Conservation (phyloP, 2,797 vertebrate genomes). For the Percopsis omiscomaycus region DNA sequence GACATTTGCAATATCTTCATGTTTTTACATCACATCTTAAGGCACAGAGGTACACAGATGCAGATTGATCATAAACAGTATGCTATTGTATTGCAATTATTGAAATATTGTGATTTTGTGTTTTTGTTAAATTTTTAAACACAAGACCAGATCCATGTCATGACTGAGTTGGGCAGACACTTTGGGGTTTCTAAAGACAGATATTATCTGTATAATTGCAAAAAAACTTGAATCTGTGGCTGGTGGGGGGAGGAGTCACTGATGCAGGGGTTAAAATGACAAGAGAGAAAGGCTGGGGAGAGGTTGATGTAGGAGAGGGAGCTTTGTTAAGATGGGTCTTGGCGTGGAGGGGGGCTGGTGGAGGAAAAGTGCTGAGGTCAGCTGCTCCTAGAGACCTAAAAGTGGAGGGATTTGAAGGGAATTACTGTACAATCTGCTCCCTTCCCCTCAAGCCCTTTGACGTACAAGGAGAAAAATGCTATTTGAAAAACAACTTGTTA, state of each 20-base stretch:
- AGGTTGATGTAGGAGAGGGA: background rate
- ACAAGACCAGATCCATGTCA: too few species aligned
- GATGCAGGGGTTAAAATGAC: background rate
- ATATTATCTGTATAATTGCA: too few species aligned
- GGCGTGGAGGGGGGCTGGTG: conserved; percentile 17
- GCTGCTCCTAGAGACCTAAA: conserved; percentile 25
- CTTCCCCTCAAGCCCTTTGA: conserved; percentile 36
- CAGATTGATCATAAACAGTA: too few species aligned
- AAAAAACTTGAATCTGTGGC: too few species aligned
- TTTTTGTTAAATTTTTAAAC: background rate
- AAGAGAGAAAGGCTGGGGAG: background rate
- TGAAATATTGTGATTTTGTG: background rate
- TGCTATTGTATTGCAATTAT: too few species aligned
- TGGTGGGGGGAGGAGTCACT: too few species aligned
- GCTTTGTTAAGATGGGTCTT: conserved; percentile 11
- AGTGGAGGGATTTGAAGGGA: conserved; percentile 45
- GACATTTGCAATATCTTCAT: too few species aligned
- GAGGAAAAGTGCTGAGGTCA: conserved; percentile 36
- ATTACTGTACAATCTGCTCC: conserved; percentile 39
- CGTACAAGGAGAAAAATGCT: conserved; percentile 14
- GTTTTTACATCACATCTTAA: too few species aligned
- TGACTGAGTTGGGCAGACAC: too few species aligned
- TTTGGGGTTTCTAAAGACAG: too few species aligned
- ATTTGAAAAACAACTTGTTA: background rate
- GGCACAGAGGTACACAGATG: too few species aligned